Evolutionary conservation across 2,797 vertebrate species (phyloP).

Genomic region (Malacoraja senta): DNA sequence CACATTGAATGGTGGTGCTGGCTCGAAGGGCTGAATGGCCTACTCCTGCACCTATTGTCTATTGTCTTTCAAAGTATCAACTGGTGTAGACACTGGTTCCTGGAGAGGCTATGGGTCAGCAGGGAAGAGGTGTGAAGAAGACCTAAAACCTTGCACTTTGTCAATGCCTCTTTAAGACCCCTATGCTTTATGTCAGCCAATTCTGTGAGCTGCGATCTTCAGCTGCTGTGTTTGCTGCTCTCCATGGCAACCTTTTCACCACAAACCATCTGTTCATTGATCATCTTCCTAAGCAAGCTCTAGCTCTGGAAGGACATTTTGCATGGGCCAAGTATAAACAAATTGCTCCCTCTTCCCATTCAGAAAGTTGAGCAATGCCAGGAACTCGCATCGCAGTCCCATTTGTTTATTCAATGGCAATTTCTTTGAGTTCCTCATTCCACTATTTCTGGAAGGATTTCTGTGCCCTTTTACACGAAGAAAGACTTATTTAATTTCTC

Average conservation of each 20-base stretch:
- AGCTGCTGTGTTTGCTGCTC: not conserved
- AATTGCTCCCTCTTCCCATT: not conserved
- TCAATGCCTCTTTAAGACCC: not conserved
- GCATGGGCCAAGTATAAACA: not conserved
- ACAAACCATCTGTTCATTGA: not conserved
- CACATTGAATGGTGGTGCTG: too few species aligned
- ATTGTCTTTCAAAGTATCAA: not conserved
- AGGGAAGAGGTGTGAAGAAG: not conserved
- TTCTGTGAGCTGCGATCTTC: not conserved
- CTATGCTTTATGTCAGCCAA: not conserved
- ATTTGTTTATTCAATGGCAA: too few species aligned
- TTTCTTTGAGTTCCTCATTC: too few species aligned
- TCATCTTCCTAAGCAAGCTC: not conserved
- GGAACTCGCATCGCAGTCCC: not conserved
- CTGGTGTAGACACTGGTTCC: not conserved
- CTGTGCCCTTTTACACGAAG: too few species aligned
- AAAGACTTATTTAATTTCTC: too few species aligned
- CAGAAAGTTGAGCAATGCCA: not conserved
- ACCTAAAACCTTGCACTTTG: not conserved
- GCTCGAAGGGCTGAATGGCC: too few species aligned
- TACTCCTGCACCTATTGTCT: too few species aligned
- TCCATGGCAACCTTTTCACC: not conserved
- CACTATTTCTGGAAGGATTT: too few species aligned
- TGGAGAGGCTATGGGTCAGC: not conserved
- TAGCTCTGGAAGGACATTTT: slow-evolving; percentile 3